Evolutionary conservation across 2,113 vertebrate genomes (phyloP), one percentile per base, ranked within the genome.

Genomic region (Dolichallabes microphthalmus): DNA sequence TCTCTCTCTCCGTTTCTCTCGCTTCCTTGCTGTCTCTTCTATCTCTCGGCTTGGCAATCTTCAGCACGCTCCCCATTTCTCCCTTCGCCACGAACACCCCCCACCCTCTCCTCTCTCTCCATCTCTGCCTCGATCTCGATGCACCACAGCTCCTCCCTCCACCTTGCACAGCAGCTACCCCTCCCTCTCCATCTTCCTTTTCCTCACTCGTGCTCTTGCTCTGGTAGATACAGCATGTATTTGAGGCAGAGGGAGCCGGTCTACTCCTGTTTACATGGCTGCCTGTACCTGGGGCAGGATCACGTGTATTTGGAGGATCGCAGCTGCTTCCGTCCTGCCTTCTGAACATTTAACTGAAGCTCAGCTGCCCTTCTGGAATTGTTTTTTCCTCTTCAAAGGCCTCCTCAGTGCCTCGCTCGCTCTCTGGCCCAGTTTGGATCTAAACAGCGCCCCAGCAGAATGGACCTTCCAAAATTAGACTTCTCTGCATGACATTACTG

Each of bases 401-500:
- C 87, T 90, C 89, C 87, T 88, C 86, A 89, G 87, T 92, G 90
- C 87, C 90, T 83, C 87, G 87, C 92, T 87, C 78, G 74, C 88
- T 90, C 91, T 92, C 92, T 92, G 92, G 92, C 92, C 93, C 90
- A 90, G 93, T 94, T 92, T 91, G 93, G 93, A 94, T 93, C 91
- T 91, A 86, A 88, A 82, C 80, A 77, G 80, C 80, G 61, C 91
- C 91, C 92, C 91, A 89, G 93, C 93, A 93, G 93, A 92, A 94
- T 95, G 94, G 94, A 94, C 91, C 90, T 92, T 92, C 93, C 92
- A 90, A 92, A 94, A 94, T 94, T 94, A 93, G 93, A 93, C 94
- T 93, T 92, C 94, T 94, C 93, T 91, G 93, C 94, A 94, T 95
- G 94, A 94, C 94, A 92, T 93, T 94, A 91, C 93, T 94, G 94